These are phyloP conservation scores for Silurus glanis DNA, from an alignment of 2,113 vertebrate genomes.

Conservation along the genomic window DNA sequence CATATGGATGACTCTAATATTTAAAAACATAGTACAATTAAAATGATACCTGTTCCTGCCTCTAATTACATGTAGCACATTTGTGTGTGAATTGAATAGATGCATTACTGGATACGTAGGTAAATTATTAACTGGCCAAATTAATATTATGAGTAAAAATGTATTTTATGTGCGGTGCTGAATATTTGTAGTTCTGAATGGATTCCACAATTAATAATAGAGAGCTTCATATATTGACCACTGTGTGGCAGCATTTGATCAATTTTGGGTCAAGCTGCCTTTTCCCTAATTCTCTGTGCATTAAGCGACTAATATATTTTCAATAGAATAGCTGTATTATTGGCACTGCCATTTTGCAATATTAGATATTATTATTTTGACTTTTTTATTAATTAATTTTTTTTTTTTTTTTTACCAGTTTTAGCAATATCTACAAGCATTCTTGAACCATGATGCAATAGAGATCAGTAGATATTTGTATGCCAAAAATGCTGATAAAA, in stretches of 20 bases:
- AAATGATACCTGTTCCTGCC: neutral
- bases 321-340: conserved; percentile 15
- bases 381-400: neutral
- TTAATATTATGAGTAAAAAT: neutral
- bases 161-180: neutral
- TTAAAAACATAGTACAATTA: neutral
- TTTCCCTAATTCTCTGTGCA: neutral
- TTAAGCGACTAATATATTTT: conserved; percentile 21
- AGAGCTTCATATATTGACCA: neutral
- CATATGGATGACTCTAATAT: neutral
- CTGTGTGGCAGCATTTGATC: conserved; percentile 27
- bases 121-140: neutral
- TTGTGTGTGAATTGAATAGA: neutral
- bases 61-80: neutral
- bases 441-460: neutral
- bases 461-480: neutral
- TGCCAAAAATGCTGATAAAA: neutral
- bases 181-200: neutral
- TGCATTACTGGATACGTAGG: neutral
- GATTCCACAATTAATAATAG: neutral
- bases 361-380: neutral
- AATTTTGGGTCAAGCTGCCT: conserved; percentile 1
- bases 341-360: neutral
- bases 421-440: neutral
- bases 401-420: conserved; percentile 4